Evolutionary conservation across 2,888 invertebrate genomes (phyloP), one percentile per base, ranked within the genome.

Genomic region (Phrixothrix hirtus): DNA sequence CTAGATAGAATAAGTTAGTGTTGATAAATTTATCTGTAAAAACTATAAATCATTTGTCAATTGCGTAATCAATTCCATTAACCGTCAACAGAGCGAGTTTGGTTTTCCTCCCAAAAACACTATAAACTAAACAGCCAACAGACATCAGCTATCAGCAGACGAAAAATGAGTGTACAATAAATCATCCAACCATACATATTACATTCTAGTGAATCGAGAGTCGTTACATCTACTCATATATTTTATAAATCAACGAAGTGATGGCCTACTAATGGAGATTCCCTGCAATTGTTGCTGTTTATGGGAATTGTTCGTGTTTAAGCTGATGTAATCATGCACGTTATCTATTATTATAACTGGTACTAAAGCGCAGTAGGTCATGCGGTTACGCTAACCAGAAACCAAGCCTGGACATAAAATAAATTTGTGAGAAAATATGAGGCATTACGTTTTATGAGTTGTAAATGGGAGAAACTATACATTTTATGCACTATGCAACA

Each of bases 401-500:
- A 14, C 35, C 42, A 32, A 37, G 44, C 41, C 42, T 50, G 53
- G 41, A 43, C 52, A 43, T 62, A 57, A 60, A 65, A 58, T 55
- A 58, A 60, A 60, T 60, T 63, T 56, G 53, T 45, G 62, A 55
- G 61, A 62, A 66, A 68, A 68, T 70, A 68, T 65, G 60, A 58
- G 57, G 51, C 67, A 63, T 66, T 64, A 66, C 65, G 64, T 62
- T 68, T 69, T 68, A 69, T 67, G 67, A 63, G 60, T 65, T 68
- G 67, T 67, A 64, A 67, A 66, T 64, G 64, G 31, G 14, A 12
- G 14, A 26, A 60, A 53, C 57, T 57, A 57, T 57, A 55, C 54
- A 54, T 60, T 61, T 60, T 57, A 57, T 60, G 58, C 55, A 54
- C 46, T 43, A 26, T 53, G 43, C 29, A 42, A 10, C 14, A 17